Evolutionary conservation across 2,113 vertebrate species (phyloP), one percentile per base, ranked within the genome.

Genomic region (Nerophis lumbriciformis): DNA sequence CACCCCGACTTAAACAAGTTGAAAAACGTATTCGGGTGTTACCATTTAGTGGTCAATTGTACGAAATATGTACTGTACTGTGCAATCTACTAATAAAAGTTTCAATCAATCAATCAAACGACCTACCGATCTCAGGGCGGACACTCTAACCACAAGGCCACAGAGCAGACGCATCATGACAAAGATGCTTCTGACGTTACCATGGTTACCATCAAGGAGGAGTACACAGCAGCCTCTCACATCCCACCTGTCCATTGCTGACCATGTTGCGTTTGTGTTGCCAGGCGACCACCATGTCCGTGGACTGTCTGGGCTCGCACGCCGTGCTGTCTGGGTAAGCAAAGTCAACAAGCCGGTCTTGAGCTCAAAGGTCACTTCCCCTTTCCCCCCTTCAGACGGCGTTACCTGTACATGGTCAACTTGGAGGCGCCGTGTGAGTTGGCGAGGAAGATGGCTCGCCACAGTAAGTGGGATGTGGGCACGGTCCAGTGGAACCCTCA

Each of bases 401-500:
- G 95, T 4, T 98, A 95, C 81, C 90, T 99, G 2, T 98, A 98
- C 84, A 88, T 99, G 3, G 94, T 98, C 71, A 96, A 95, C 79
- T 88, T 99, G 66, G 97, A 98, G 59, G 87, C 89, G 0, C 95
- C 95, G 0, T 92, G 91, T 0, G 95, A 98, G 55, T 86, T 91
- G 0, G 93, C 94, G 8, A 86, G 93, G 0, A 99, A 98, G 80
- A 98, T 99, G 19, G 88, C 93, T 6, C 92, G 96, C 0, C 97
- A 98, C 86, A 98, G 97, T 86, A 98, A 99, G 62, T 99, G 97
- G 97, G 97, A 99, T 72, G 94, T 98, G 0, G 97, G 97, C 16
- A 93, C 95, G 0, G 97, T 99, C 63, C 97, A 97, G 89, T 99
- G 97, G 97, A 99, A 98, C 57, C 97, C 94, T 0, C 97, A 99